phyloP scores from a whole-genome alignment of 2,113 vertebrate species.

The Centropus unirufus region DNA sequence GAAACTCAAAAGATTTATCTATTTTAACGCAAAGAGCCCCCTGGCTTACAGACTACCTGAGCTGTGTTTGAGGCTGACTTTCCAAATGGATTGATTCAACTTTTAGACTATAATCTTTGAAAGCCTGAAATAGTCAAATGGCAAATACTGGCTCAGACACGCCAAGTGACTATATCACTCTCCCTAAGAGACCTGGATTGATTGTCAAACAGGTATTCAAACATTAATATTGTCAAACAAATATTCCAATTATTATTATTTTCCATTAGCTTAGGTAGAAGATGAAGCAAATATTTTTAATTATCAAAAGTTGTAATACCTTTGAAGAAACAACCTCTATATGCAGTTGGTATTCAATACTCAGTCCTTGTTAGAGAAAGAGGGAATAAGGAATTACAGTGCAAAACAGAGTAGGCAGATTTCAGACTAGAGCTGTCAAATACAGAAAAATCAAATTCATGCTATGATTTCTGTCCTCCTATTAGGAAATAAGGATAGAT shows the following conservation, averaged over 20 bases:
- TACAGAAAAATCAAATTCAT: background rate
- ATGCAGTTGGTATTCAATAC: background rate
- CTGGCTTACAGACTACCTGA: background rate
- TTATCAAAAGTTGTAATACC: background rate
- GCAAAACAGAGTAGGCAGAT: background rate
- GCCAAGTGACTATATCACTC: background rate
- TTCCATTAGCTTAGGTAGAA: background rate
- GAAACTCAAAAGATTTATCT: background rate
- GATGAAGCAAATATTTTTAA: conserved; percentile 11
- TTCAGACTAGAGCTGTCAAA: background rate
- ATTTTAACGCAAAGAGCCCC: background rate
- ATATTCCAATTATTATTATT: background rate
- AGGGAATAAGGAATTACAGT: background rate
- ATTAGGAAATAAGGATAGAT: background rate
- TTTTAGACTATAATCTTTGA: background rate
- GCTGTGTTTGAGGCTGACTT: background rate
- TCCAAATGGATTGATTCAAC: background rate
- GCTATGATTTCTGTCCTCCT: background rate
- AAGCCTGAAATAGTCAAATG: background rate
- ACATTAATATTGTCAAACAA: too few relatives aligned
- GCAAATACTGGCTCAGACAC: background rate
- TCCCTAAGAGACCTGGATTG: background rate
- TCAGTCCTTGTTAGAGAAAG: background rate
- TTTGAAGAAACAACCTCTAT: background rate
- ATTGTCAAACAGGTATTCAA: background rate